phyloP scores from a whole-genome alignment of 2,113 vertebrate genomes.

The Vulpes ferrilata region DNA sequence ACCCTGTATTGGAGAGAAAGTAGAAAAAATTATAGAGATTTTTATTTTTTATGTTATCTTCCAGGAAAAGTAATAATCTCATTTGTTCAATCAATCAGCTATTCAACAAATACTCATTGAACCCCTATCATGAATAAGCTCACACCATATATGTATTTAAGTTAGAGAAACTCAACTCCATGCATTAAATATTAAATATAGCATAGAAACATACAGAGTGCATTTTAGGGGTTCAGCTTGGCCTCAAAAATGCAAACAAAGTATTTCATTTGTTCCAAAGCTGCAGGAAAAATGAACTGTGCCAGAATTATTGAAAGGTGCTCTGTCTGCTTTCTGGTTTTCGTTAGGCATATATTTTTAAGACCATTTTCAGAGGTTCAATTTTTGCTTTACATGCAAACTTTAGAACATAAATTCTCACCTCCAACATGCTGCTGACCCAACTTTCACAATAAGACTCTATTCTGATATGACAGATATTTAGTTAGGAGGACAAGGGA shows the following conservation, averaged over 20 bases:
- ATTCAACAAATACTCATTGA: constrained; percentile 39
- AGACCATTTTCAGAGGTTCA: background rate
- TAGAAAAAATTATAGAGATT: background rate
- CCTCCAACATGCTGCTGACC: background rate
- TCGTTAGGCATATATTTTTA: background rate
- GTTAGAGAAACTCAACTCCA: background rate
- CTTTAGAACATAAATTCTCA: background rate
- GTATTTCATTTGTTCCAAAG: background rate
- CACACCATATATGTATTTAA: background rate
- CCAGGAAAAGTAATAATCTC: background rate
- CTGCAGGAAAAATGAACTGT: background rate
- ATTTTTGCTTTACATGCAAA: background rate
- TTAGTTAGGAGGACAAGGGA: background rate
- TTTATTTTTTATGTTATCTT: background rate
- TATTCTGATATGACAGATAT: background rate
- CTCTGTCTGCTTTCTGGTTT: background rate
- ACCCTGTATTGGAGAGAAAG: background rate
- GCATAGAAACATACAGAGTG: background rate
- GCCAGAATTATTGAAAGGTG: background rate
- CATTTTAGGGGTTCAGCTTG: background rate
- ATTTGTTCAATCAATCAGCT: background rate
- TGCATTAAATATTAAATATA: background rate
- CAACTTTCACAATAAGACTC: background rate
- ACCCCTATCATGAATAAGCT: background rate
- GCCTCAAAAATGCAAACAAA: background rate